Conservation (phyloP, 2,888 invertebrate species). For the Ganaspis brasiliensis region DNA sequence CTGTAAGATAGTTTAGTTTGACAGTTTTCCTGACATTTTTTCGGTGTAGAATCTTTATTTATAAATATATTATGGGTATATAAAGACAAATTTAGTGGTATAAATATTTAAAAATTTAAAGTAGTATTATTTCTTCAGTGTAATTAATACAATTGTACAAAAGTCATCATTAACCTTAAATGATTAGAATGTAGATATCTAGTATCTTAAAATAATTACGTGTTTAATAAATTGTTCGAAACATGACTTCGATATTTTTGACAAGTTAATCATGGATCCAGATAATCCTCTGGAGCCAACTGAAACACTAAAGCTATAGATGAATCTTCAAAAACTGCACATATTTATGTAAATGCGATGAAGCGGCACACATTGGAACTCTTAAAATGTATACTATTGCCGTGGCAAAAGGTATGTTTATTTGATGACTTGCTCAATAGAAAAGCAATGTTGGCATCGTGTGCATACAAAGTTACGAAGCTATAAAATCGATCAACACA, state of each 20-base stretch:
- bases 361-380: too few relatives aligned
- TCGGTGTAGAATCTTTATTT: too few relatives aligned
- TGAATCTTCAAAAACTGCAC: conserved; percentile 74
- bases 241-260: conserved; percentile 78
- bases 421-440: too few relatives aligned
- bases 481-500: not conserved
- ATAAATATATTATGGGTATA: too few relatives aligned
- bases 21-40: too few relatives aligned
- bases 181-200: conserved; percentile 44
- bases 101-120: too few relatives aligned
- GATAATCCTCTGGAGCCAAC: conserved; percentile 64
- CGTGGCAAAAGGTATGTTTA: not conserved
- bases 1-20: too few relatives aligned
- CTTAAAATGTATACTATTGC: not conserved
- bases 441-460: not conserved
- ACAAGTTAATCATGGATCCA: conserved; percentile 76
- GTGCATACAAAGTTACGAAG: not conserved
- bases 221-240: conserved; percentile 77
- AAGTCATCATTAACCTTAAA: not conserved
- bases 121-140: too few relatives aligned
- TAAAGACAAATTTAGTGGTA: too few relatives aligned
- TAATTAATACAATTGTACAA: not conserved
- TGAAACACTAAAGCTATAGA: conserved; percentile 58
- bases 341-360: conserved; percentile 76
- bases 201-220: not conserved